Base-by-base conservation (phyloP, 2,888 invertebrate species). In the Nowickia ferox region DNA sequence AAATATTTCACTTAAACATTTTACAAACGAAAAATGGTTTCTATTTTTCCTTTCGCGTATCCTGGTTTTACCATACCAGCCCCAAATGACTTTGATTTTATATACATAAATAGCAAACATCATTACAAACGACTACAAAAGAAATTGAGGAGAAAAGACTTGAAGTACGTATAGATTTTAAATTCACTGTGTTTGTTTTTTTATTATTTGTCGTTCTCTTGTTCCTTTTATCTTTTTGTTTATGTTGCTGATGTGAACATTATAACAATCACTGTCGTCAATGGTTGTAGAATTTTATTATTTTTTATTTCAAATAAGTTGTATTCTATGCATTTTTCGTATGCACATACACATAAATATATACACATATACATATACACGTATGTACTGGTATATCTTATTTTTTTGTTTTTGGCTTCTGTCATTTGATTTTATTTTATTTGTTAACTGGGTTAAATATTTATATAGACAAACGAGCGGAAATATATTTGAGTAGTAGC, bases 401-500 rank as follows among this genome's bases (percentile, higher is more conserved):
- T 30, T 3, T 30, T 61, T 17, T 13, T 51, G 13, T n/a, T 57
- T 51, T 59, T 44, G 57, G 55, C 71, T 68, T 9, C 68, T 79
- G 68, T 79, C 74, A 63, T 63, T 84, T 66, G 19, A 78, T 65
- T 59, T 65, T 84, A 87, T 88, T 88, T 88, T 90, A 88, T 89
- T 89, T 89, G 89, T 87, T 83, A 87, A 88, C 79, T 88, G 86
- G 88, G 88, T 88, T 88, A 90, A 90, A 90, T 90, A 90, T 90
- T 90, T 90, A 87, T 89, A 84, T 88, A 90, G 89, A 90, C 90
- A 90, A 90, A 90, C 90, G 89, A 90, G 89, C 89, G 90, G 89
- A 90, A 89, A 88, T 89, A 88, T 89, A 88, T 89, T 89, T 89
- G 89, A 80, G 83, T 66, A 77, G 74, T 46, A 63, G 57, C n/a